Base-by-base conservation (phyloP, 2,113 vertebrate genomes). In the Daubentonia madagascariensis region DNA sequence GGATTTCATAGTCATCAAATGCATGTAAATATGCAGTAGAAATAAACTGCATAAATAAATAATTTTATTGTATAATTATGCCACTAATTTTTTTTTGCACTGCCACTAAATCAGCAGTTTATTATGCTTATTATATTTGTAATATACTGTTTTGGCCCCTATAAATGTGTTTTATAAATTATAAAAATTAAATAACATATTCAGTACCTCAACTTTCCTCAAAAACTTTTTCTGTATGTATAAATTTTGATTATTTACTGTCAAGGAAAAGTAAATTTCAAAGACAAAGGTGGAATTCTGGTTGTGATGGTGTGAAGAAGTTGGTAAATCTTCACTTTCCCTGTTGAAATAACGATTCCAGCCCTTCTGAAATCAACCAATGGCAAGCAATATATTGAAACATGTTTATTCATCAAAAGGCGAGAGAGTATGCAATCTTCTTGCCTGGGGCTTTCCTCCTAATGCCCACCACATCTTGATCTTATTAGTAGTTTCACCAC, bases 61-160 rank as follows among this genome's bases (percentile, higher is more conserved):
- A 65, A 76, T 89, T 23, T 76, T 52, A 65, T 45, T 63, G 18
- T 95, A 35, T 83, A 81, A 91, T 35, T 88, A 95, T 85, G 0
- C 17, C 1, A 50, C 65, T 96, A 50, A 93, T 97, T 9, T 30
- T 97, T 40, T 65, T 93, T 86, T 84, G 32, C 1, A 9, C 28
- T 85, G 18, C 14, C 25, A 65, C 95, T 95, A 65, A 96, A 59
- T 93, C n/a, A 80, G 45, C 22, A 79, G 8, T 81, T 95, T 89
- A 59, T 40, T 57, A 61, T 78, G 28, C 25, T 86, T 67, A 63
- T 72, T 61, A 70, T 95, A 32, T 83, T 85, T 59, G 4, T 30
- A 76, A 72, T 72, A 20, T 52, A 59, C 28, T 89, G 2, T 45
- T 88, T 91, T 85, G 43, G 93, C 37, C 40, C 84, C 85, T 65